A percentile compares a stretch with the other conserved stretches of the same genome.
phyloP scores from a whole-genome alignment of 2,888 invertebrate species.

The Nymphalis urticae region DNA sequence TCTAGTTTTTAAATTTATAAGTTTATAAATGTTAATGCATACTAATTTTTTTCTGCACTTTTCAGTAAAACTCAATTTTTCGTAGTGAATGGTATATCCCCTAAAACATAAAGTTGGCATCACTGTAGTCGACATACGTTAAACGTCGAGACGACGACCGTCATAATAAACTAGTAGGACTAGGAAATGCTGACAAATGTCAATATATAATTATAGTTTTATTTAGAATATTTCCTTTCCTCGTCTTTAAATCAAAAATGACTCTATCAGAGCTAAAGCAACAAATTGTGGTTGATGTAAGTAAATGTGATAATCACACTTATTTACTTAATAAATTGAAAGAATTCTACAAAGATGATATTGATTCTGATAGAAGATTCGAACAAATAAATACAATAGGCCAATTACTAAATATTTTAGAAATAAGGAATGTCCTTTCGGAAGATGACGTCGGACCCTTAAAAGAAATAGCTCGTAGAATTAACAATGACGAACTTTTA shows the following conservation, averaged over 20 bases:
- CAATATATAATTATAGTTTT: neutral
- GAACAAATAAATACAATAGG: constrained; percentile 62
- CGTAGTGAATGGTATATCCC: no score
- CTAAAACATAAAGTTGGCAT: no score
- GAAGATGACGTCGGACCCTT: constrained; percentile 63
- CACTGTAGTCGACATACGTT: no score
- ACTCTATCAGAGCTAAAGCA: constrained; percentile 60
- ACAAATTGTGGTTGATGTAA: constrained; percentile 53
- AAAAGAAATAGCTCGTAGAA: constrained; percentile 56
- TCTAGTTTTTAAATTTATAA: no score
- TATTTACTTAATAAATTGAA: constrained; percentile 58
- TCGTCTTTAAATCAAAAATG: constrained; percentile 45
- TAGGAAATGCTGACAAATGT: neutral
- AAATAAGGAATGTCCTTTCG: constrained; percentile 63
- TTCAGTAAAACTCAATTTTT: no score
- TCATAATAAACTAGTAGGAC: no score
- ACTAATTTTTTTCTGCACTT: no score
- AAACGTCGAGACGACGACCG: no score
- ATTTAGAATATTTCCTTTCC: neutral
- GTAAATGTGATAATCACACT: constrained; percentile 53
- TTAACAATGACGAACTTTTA: constrained; percentile 53
- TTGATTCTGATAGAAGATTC: constrained; percentile 66
- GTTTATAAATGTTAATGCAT: no score
- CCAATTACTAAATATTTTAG: constrained; percentile 61
- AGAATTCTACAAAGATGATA: constrained; percentile 58